Conservation (phyloP, 2,113 vertebrate genomes). For the Forbesichthys papilliferus region DNA sequence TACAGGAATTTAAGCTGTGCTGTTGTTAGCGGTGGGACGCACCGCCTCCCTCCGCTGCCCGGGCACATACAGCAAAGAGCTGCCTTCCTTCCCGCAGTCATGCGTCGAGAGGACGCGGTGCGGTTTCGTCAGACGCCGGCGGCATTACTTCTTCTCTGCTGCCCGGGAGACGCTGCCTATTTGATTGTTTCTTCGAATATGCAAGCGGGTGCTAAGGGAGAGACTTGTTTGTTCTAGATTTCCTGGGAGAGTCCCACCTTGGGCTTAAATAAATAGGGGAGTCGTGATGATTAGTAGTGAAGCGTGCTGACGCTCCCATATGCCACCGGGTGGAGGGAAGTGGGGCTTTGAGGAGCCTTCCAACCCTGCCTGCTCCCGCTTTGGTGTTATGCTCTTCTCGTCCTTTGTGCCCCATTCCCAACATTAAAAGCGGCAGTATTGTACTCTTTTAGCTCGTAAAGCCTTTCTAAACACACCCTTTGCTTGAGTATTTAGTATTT, state of each 20-base stretch:
- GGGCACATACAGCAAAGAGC: slow-evolving; percentile 55
- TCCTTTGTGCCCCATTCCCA: too few species aligned
- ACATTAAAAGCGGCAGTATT: too few species aligned
- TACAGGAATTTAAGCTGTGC: slow-evolving; percentile 29
- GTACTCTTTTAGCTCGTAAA: too few species aligned
- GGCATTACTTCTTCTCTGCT: slow-evolving; percentile 50
- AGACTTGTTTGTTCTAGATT: slow-evolving; percentile 77
- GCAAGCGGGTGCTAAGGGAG: slow-evolving; percentile 64
- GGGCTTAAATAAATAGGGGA: slow-evolving; percentile 70
- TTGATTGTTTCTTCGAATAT: slow-evolving; percentile 78
- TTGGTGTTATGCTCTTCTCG: slow-evolving; percentile 13
- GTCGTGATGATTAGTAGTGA: slow-evolving; percentile 76
- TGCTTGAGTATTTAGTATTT: too few species aligned
- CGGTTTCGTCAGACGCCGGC: slow-evolving; percentile 47
- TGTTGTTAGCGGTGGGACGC: slow-evolving; percentile 11
- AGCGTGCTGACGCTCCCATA: slow-evolving; percentile 56
- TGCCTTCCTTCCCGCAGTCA: slow-evolving; percentile 43
- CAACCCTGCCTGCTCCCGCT: slow-evolving; percentile 16
- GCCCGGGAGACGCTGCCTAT: slow-evolving; percentile 70
- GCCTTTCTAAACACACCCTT: too few species aligned
- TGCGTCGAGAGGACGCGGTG: slow-evolving; percentile 50
- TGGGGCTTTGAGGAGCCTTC: slow-evolving; percentile 23
- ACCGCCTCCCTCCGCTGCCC: slow-evolving; percentile 1
- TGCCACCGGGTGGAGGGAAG: slow-evolving; percentile 37
- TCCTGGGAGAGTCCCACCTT: slow-evolving; percentile 78